These are phyloP conservation scores for Chloroceryle inda DNA, from an alignment of 2,797 vertebrate genomes.

Conservation along the genomic window DNA sequence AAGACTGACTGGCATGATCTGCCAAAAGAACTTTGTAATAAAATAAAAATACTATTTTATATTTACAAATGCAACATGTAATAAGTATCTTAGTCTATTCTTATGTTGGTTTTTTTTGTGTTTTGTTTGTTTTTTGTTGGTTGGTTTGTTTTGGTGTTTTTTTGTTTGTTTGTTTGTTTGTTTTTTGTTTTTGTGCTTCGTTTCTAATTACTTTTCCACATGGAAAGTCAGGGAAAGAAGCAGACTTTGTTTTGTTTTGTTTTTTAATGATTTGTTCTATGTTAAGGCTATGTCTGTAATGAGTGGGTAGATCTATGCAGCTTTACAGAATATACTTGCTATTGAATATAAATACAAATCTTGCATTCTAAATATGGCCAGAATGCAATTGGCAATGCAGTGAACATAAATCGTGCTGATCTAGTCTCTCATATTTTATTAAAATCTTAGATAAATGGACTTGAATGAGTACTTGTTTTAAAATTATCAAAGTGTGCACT, in stretches of 20 bases:
- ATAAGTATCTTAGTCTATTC: neutral
- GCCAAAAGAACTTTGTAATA: neutral
- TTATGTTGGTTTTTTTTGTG: too few species aligned
- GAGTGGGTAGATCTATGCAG: neutral
- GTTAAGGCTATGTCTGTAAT: neutral
- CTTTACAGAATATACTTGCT: neutral
- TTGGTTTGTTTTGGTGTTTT: too few species aligned
- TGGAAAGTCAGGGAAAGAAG: neutral
- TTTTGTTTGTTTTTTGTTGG: neutral
- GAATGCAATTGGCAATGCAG: neutral
- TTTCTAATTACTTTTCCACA: neutral
- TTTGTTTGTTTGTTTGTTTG: too few species aligned
- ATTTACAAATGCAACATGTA: neutral
- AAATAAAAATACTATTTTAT: neutral
- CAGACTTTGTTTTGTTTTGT: neutral
- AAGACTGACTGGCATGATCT: fast-evolving
- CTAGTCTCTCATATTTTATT: conserved; percentile 26
- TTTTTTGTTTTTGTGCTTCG: neutral
- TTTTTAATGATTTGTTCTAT: neutral
- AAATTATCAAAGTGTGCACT: neutral
- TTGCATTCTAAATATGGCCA: neutral
- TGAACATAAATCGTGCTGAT: neutral
- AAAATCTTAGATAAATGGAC: neutral
- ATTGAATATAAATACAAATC: neutral
- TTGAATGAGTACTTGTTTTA: conserved; percentile 12